phyloP scores from a whole-genome alignment of 2,888 invertebrate genomes.

The Synanthedon myopaeformis region DNA sequence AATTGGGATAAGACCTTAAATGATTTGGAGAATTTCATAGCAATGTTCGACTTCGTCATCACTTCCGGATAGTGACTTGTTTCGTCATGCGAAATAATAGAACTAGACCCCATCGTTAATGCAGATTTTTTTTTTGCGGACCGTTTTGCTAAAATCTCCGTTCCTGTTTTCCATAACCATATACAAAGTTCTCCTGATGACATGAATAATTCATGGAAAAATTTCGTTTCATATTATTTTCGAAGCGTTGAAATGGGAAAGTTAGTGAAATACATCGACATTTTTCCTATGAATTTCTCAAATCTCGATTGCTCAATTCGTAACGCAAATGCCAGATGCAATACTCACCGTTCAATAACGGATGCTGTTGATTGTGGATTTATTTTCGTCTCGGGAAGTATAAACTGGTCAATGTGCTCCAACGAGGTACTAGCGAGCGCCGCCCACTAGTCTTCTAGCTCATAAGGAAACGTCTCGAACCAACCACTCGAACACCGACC shows the following conservation, averaged over 20 bases:
- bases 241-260: neutral
- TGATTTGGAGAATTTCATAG: conserved; percentile 29
- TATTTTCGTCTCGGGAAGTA: conserved; percentile 63
- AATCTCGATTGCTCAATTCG: neutral
- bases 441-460: conserved; percentile 21
- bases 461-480: conserved; percentile 12
- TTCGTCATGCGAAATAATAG: neutral
- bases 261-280: neutral
- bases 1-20: too few species aligned
- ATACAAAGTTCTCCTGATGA: neutral
- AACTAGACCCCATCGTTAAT: neutral
- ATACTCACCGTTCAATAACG: conserved; percentile 45
- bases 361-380: conserved; percentile 55
- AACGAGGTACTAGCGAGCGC: conserved; percentile 10
- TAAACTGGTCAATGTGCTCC: conserved; percentile 35
- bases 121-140: neutral
- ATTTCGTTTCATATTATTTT: neutral
- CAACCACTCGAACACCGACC: conserved; percentile 14
- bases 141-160: neutral
- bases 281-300: neutral
- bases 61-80: conserved; percentile 29
- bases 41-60: conserved; percentile 49
- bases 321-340: conserved; percentile 4
- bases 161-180: neutral
- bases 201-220: neutral